These are phyloP conservation scores for Caracal caracal DNA, from an alignment of 2,113 vertebrate species.

Conservation along the genomic window DNA sequence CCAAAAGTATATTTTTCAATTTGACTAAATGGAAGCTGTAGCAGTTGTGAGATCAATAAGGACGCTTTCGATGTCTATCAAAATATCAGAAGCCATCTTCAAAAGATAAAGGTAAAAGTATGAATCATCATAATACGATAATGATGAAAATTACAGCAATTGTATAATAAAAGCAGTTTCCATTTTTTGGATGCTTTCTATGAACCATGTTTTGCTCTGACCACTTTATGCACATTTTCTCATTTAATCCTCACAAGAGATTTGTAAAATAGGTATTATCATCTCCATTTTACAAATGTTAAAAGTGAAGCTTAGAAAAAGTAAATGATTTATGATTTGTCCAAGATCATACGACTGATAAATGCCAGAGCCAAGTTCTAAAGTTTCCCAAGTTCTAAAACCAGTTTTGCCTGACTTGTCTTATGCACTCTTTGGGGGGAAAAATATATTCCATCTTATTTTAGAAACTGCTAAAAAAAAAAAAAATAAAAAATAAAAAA, in stretches of 20 bases:
- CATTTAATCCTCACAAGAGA: neutral
- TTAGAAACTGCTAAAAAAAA: conserved; percentile 3
- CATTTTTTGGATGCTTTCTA: neutral
- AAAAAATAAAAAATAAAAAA: too few species aligned
- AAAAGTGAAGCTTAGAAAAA: neutral
- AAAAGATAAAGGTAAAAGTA: neutral
- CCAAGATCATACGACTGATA: neutral
- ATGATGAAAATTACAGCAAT: neutral
- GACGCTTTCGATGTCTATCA: neutral
- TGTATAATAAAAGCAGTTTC: neutral
- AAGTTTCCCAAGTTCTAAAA: neutral
- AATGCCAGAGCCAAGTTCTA: neutral
- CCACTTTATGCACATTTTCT: neutral
- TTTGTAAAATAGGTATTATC: neutral
- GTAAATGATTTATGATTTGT: neutral
- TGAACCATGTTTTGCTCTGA: neutral
- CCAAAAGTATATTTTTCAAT: neutral
- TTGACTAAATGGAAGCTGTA: neutral
- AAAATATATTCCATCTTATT: neutral
- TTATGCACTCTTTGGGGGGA: neutral
- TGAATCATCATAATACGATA: neutral
- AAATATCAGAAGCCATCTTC: neutral
- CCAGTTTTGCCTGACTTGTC: neutral
- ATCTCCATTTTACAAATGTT: conserved; percentile 27
- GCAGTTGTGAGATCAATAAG: neutral